These are phyloP conservation scores for Gordius sp. DNA, from an alignment of 2,888 invertebrate genomes.

Conservation along the genomic window DNA sequence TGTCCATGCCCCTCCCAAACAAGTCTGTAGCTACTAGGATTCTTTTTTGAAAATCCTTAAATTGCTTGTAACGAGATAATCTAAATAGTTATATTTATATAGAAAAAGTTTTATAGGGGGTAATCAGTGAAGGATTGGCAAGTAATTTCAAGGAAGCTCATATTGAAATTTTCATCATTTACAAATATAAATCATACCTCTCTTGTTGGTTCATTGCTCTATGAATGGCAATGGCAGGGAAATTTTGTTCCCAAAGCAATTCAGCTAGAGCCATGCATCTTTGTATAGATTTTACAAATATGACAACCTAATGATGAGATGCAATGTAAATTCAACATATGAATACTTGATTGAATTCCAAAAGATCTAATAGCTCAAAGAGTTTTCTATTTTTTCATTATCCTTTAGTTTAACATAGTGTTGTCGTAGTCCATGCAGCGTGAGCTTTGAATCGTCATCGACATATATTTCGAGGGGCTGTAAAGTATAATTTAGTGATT, in stretches of 20 bases:
- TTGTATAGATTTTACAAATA: constrained; percentile 93
- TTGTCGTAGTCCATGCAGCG: constrained; percentile 87
- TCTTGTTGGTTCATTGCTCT: constrained; percentile 91
- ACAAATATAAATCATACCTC: constrained; percentile 31
- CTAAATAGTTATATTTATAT: constrained; percentile 22
- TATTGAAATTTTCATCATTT: no score
- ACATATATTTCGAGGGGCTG: constrained; percentile 99
- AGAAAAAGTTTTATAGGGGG: neutral
- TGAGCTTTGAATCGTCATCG: constrained; percentile 94
- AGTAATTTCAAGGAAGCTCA: neutral
- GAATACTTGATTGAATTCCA: constrained; percentile 86
- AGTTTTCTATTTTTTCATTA: constrained; percentile 92
- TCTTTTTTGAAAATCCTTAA: constrained; percentile 96
- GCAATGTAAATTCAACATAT: neutral
- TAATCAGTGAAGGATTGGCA: no score
- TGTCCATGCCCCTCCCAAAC: constrained; percentile 98
- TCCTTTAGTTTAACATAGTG: constrained; percentile 97
- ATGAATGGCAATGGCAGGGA: constrained; percentile 96
- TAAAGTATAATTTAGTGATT: constrained; percentile 22
- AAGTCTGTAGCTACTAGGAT: constrained; percentile 92
- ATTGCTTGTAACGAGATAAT: constrained; percentile 79
- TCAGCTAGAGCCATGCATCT: constrained; percentile 83
- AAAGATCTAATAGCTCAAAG: constrained; percentile 80
- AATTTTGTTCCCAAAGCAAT: constrained; percentile 84
- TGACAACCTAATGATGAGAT: constrained; percentile 48